Percentiles rank a stretch among this genome's conserved stretches.
Evolutionary conservation across 2,113 vertebrate genomes (phyloP).

Genomic region (Serinus canaria): DNA sequence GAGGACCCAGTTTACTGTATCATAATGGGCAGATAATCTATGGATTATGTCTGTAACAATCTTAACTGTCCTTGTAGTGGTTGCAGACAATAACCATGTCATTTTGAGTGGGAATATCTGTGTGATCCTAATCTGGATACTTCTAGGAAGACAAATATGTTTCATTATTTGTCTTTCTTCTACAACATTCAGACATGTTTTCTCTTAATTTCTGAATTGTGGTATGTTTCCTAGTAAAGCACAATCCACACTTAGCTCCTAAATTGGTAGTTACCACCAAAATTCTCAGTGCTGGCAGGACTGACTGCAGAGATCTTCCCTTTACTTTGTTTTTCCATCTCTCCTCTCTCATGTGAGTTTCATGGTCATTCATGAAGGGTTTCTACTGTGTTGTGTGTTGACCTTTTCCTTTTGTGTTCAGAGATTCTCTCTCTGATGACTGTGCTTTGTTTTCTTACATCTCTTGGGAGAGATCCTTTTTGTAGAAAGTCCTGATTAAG

Average conservation of each 20-base stretch:
- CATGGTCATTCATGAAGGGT: fast-evolving
- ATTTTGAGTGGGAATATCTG: neutral
- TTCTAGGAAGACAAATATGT: neutral
- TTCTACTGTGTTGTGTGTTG: neutral
- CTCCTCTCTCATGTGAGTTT: neutral
- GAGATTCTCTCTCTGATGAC: neutral
- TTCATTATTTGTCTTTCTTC: neutral
- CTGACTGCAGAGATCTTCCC: neutral
- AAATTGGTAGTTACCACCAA: neutral
- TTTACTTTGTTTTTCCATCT: neutral
- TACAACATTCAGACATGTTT: neutral
- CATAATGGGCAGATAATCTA: neutral
- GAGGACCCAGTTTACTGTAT: neutral
- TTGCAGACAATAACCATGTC: neutral
- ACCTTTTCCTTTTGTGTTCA: neutral
- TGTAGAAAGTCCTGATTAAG: neutral
- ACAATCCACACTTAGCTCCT: neutral
- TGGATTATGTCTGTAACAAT: neutral
- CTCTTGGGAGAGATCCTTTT: neutral
- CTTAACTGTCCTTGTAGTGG: neutral
- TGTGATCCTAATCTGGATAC: neutral
- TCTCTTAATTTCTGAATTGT: neutral
- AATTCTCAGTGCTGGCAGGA: neutral
- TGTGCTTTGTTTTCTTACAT: neutral
- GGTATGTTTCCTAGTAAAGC: neutral